Evolutionary conservation across 2,113 vertebrate genomes (phyloP).

Genomic region (Dicerorhinus sumatrensis): DNA sequence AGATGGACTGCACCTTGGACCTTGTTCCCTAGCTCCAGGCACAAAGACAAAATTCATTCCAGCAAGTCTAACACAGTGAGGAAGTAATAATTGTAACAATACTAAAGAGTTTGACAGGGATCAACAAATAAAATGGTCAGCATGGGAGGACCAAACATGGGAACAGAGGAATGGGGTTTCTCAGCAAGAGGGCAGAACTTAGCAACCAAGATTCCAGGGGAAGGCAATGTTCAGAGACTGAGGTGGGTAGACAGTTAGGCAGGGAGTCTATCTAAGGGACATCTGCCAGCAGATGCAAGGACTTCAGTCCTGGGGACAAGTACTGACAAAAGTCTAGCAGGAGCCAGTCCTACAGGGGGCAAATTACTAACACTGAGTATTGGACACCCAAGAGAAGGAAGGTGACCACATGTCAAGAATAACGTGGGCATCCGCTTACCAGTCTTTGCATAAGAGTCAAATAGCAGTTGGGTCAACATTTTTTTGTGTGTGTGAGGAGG

Average conservation of each 20-base stretch:
- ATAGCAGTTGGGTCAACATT: background rate
- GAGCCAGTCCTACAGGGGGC: background rate
- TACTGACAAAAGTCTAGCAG: background rate
- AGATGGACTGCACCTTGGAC: slow-evolving; percentile 14
- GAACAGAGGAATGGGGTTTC: background rate
- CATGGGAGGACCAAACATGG: background rate
- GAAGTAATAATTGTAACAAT: background rate
- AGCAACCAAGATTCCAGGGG: background rate
- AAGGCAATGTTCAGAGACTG: background rate
- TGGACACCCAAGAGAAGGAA: background rate
- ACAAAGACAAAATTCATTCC: slow-evolving; percentile 48
- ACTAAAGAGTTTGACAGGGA: background rate
- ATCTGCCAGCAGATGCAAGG: background rate
- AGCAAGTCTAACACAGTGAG: background rate
- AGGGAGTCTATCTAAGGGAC: background rate
- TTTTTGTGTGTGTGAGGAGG: no score
- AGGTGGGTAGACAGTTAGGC: background rate
- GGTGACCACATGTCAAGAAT: background rate
- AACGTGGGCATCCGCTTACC: background rate
- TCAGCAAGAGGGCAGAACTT: slow-evolving; percentile 10
- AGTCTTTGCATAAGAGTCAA: background rate
- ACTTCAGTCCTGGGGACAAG: background rate
- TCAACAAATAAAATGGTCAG: slow-evolving; percentile 21
- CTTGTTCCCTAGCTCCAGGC: background rate
- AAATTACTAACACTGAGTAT: background rate